Evolutionary conservation across 1,140 invertebrate genomes (phyloP), one percentile per base, ranked within the genome.

Genomic region (Druon quercuslanigerum): DNA sequence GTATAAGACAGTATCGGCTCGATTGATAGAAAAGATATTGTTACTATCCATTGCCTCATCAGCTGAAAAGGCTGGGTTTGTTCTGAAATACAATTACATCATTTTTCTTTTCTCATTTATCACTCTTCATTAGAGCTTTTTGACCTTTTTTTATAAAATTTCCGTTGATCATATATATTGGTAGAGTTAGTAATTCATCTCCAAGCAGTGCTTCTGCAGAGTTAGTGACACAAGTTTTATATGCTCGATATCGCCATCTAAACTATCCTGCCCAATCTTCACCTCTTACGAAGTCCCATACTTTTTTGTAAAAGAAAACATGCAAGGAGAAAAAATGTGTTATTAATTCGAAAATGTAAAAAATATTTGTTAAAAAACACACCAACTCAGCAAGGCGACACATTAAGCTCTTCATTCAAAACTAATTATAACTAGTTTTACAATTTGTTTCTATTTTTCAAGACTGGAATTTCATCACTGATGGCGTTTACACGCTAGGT

Each of bases 1-100:
- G 16, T 40, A 46, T 11, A 46, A 46, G 40, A 46, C 40, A 46
- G 40, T 46, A 46, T 46, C 40, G 3, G 12, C 25, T 66, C n/a
- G 60, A 66, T 40, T 75, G 40, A 54, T 60, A 72, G 57, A 72
- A 72, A 75, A 78, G 73, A 79, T 20, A 77, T 76, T 74, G 52
- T 75, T 13, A 77, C 56, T 72, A 54, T 77, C 76, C 76, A 85
- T 17, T 66, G 71, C 82, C 74, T 90, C 89, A 75, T 90, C 85
- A 76, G 87, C 84, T 14, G 83, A 83, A 85, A 90, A 91, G 78
- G 86, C 84, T 51, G 88, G 85, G 87, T 91, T 91, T 73, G 85
- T 84, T 85, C 89, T 91, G 85, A 84, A 91, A 91, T 79, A 75
- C 60, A 77, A 80, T 79, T 82, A 78, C 76, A 40, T 66, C 79